phyloP scores from a whole-genome alignment of 2,888 invertebrate species.

The Frankliniella intonsa region DNA sequence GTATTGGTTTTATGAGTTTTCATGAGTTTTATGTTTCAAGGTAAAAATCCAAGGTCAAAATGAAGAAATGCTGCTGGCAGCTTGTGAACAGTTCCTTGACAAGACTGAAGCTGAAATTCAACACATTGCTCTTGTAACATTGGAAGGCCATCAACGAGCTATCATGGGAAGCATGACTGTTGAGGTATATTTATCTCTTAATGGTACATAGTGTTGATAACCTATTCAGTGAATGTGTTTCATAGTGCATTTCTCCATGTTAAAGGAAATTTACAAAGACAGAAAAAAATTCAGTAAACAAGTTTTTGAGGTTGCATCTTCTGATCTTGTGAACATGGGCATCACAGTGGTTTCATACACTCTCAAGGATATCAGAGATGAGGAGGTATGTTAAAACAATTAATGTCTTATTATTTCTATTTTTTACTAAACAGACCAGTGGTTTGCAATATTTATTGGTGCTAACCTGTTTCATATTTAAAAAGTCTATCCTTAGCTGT shows the following conservation, averaged over 20 bases:
- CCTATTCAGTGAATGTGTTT: neutral
- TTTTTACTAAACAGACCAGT: too few relatives aligned
- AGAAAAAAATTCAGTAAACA: slow-evolving; percentile 92
- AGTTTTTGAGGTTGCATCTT: slow-evolving; percentile 92
- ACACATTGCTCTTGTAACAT: slow-evolving; percentile 83
- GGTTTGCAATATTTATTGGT: too few relatives aligned
- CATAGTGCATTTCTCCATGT: neutral
- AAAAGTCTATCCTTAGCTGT: neutral
- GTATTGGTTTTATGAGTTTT: slow-evolving; percentile 29
- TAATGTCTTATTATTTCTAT: too few relatives aligned
- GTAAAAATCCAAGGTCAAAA: slow-evolving; percentile 86
- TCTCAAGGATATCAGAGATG: slow-evolving; percentile 88
- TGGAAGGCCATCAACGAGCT: slow-evolving; percentile 91
- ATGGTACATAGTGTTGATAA: slow-evolving; percentile 1
- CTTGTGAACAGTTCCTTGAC: slow-evolving; percentile 90
- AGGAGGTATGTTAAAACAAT: slow-evolving; percentile 64
- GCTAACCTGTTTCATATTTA: too few relatives aligned
- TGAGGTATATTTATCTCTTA: slow-evolving; percentile 52
- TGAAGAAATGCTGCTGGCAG: slow-evolving; percentile 82
- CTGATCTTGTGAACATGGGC: slow-evolving; percentile 93
- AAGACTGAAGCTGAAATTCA: slow-evolving; percentile 84
- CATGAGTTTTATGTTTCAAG: slow-evolving; percentile 41
- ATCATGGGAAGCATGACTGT: slow-evolving; percentile 98
- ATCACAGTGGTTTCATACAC: slow-evolving; percentile 94
- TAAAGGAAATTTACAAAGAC: slow-evolving; percentile 86